A percentile compares a stretch with the other conserved stretches of the same genome.
Conservation (phyloP, 2,888 invertebrate genomes). For the Elysia crispata region DNA sequence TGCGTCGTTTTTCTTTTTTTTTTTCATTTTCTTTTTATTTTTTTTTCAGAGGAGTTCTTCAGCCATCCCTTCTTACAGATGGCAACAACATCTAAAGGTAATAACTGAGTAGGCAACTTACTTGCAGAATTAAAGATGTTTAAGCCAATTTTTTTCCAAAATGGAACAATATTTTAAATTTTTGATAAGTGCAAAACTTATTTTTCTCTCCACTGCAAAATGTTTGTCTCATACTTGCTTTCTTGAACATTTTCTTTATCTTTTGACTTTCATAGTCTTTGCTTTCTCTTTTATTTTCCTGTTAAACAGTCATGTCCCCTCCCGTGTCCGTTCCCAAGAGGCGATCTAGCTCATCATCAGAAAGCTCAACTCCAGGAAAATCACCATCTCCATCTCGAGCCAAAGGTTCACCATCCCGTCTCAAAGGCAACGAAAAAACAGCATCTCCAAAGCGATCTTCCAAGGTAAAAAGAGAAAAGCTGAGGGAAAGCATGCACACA, state of each 20-base stretch:
- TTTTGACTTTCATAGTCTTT: too few relatives aligned
- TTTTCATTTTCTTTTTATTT: conserved; percentile 58
- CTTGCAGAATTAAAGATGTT: too few relatives aligned
- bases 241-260: too few relatives aligned
- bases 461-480: conserved; percentile 15
- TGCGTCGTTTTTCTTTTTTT: neutral
- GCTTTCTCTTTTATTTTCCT: too few relatives aligned
- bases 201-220: too few relatives aligned
- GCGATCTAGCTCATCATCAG: conserved; percentile 67
- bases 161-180: too few relatives aligned
- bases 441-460: conserved; percentile 27
- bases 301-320: conserved; percentile 61
- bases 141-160: too few relatives aligned
- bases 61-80: conserved; percentile 87
- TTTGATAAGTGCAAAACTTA: too few relatives aligned
- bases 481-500: too few relatives aligned
- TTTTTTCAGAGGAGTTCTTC: conserved; percentile 88
- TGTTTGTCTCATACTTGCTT: too few relatives aligned
- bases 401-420: neutral
- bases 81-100: conserved; percentile 34
- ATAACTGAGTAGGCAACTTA: neutral
- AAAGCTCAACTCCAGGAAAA: conserved; percentile 69
- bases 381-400: conserved; percentile 24
- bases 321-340: conserved; percentile 74
- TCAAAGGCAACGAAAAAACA: neutral